phyloP scores from a whole-genome alignment of 2,113 vertebrate species.

The Narcine bancroftii region DNA sequence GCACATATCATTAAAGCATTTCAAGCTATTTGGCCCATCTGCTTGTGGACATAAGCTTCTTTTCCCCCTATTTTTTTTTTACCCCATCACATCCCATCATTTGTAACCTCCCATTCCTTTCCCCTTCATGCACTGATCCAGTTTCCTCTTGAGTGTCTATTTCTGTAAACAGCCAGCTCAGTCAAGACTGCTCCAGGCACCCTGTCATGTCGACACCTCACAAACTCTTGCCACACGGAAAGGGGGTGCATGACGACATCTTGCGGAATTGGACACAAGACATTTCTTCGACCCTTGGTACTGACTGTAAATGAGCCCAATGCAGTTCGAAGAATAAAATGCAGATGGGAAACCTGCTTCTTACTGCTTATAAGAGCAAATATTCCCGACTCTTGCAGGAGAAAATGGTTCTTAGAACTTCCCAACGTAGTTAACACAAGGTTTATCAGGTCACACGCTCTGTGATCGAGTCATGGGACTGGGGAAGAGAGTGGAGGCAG shows the following conservation, averaged over 20 bases:
- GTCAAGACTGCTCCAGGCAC: background rate
- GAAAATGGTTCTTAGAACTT: background rate
- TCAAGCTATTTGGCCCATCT: background rate
- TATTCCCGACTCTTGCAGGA: background rate
- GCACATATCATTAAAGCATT: background rate
- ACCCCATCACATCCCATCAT: too few relatives aligned
- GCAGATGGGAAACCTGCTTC: conserved; percentile 1
- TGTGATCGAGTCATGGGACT: background rate
- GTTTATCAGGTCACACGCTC: background rate
- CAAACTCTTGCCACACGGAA: background rate
- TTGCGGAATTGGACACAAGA: background rate
- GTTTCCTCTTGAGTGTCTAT: background rate
- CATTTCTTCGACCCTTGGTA: background rate
- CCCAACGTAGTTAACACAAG: background rate
- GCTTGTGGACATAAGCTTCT: background rate
- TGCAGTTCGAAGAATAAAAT: background rate
- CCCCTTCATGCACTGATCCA: too few relatives aligned
- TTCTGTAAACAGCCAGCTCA: background rate
- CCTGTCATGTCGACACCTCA: background rate
- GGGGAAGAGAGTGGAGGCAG: background rate
- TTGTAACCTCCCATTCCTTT: too few relatives aligned
- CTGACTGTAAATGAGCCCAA: background rate
- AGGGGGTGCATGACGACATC: background rate
- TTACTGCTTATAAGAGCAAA: background rate
- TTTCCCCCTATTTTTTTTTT: background rate